phyloP scores from a whole-genome alignment of 2,888 invertebrate genomes.

The Sphinx pinastri region DNA sequence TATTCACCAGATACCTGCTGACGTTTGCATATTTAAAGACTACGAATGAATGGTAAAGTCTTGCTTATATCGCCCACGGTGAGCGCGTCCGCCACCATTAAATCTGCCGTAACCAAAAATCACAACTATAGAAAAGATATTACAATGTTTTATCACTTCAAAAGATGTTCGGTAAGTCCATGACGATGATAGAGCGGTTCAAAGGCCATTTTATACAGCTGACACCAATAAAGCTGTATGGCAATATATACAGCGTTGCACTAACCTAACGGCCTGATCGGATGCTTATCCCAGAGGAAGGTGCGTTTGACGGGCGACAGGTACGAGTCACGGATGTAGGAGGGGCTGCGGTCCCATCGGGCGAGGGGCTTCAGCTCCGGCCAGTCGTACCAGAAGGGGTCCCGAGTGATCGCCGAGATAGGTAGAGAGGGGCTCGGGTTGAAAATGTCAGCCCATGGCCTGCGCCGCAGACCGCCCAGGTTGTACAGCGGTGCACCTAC shows the following conservation, averaged over 20 bases:
- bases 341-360: constrained; percentile 88
- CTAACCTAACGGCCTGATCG: constrained; percentile 95
- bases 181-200: constrained; percentile 49
- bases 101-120: constrained; percentile 63
- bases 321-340: constrained; percentile 93
- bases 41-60: constrained; percentile 80
- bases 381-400: constrained; percentile 95
- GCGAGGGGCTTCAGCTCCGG: constrained; percentile 91
- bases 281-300: constrained; percentile 96
- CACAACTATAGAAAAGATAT: constrained; percentile 30
- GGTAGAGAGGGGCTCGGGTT: constrained; percentile 92
- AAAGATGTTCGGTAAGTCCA: constrained; percentile 37
- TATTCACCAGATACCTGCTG: constrained; percentile 61
- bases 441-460: constrained; percentile 87
- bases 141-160: constrained; percentile 29
- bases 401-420: constrained; percentile 91
- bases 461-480: constrained; percentile 85
- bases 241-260: constrained; percentile 75
- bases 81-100: constrained; percentile 77
- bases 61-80: constrained; percentile 77
- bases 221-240: constrained; percentile 52
- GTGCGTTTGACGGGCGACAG: constrained; percentile 95
- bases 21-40: constrained; percentile 68
- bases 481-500: constrained; percentile 89
- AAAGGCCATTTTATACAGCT: constrained; percentile 70